Percentiles rank a stretch among this genome's conserved stretches.
Evolutionary conservation across 2,888 invertebrate species (phyloP).

Genomic region (Pollenia labialis): DNA sequence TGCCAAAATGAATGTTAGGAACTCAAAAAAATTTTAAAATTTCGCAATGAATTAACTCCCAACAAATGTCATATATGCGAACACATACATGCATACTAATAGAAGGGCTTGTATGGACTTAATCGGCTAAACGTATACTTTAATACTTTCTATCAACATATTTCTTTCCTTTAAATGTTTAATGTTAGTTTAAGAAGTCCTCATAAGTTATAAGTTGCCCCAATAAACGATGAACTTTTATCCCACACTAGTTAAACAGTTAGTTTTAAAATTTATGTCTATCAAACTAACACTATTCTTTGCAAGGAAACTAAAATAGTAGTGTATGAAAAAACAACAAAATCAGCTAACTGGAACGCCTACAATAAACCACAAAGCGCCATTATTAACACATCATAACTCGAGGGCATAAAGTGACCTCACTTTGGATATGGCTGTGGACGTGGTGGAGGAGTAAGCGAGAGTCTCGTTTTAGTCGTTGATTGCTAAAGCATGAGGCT

Average conservation of each 20-base stretch:
- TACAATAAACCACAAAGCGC: conserved; percentile 79
- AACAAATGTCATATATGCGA: too few species aligned
- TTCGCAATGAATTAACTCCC: too few species aligned
- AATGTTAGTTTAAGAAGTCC: neutral
- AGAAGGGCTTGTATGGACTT: too few species aligned
- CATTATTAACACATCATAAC: conserved; percentile 83
- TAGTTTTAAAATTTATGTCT: conserved; percentile 43
- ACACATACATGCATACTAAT: too few species aligned
- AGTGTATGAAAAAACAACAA: conserved; percentile 25
- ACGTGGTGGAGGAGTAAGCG: conserved; percentile 56
- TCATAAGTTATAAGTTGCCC: conserved; percentile 28
- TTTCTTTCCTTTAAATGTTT: too few species aligned
- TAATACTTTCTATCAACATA: too few species aligned
- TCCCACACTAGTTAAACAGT: conserved; percentile 26
- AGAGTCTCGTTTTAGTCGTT: conserved; percentile 56
- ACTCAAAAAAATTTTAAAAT: too few species aligned
- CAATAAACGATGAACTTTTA: conserved; percentile 34
- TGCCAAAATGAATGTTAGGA: too few species aligned
- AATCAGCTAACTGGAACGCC: conserved; percentile 77
- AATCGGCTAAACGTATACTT: too few species aligned
- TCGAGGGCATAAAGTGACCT: conserved; percentile 74
- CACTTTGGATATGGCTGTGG: conserved; percentile 64
- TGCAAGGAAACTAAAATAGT: conserved; percentile 24
- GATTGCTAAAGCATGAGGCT: conserved; percentile 57
- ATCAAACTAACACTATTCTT: conserved; percentile 49